These are phyloP conservation scores for Plemyria rubiginata DNA, from an alignment of 2,888 invertebrate genomes.

Conservation along the genomic window DNA sequence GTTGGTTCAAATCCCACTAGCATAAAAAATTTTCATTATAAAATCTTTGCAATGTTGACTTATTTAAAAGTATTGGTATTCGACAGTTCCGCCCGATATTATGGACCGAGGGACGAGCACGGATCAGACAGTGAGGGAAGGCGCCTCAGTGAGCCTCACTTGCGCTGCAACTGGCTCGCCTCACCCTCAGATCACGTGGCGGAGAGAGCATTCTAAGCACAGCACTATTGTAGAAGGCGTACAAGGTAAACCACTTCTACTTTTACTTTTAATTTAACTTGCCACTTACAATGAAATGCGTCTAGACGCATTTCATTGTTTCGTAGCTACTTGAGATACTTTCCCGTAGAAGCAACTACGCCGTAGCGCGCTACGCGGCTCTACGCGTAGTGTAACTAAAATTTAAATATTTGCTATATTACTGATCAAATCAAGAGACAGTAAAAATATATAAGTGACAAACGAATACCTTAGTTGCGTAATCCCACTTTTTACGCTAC, in stretches of 20 bases:
- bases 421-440: background rate
- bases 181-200: constrained; percentile 94
- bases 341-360: background rate
- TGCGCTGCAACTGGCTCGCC: constrained; percentile 97
- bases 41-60: background rate
- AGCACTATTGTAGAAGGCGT: constrained; percentile 88
- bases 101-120: constrained; percentile 93
- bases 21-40: too few species aligned
- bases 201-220: constrained; percentile 91
- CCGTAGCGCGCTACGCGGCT: background rate
- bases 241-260: constrained; percentile 81
- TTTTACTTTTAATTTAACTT: too few species aligned
- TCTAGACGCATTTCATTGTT: background rate
- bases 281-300: too few species aligned
- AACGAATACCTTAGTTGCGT: too few species aligned
- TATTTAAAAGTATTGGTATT: constrained; percentile 14
- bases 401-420: background rate
- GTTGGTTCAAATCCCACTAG: too few species aligned
- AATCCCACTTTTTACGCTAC: too few species aligned
- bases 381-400: background rate
- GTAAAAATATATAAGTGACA: too few species aligned
- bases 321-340: background rate
- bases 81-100: constrained; percentile 92
- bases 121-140: constrained; percentile 94
- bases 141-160: constrained; percentile 92